Percentiles rank a stretch among this genome's conserved stretches.
These are phyloP conservation scores for Osmoderma eremita DNA, from an alignment of 2,888 invertebrate species.

Conservation along the genomic window DNA sequence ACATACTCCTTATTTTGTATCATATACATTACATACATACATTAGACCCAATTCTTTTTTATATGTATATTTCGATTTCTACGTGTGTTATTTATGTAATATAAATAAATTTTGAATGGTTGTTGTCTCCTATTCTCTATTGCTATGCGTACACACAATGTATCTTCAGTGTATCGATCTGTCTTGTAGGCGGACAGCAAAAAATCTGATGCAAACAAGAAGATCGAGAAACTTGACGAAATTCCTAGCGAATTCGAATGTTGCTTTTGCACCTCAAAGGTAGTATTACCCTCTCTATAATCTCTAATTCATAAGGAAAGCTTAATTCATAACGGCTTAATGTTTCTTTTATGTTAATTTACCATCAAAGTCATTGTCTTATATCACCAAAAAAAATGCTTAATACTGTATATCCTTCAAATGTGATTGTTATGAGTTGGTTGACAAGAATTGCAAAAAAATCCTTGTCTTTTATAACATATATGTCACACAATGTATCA, in stretches of 20 bases:
- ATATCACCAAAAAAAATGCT: conserved; percentile 14
- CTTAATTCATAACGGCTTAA: conserved; percentile 39
- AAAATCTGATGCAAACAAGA: conserved; percentile 72
- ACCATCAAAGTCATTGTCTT: conserved; percentile 4
- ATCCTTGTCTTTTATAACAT: no score
- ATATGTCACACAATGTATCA: no score
- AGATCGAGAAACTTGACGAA: conserved; percentile 78
- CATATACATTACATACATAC: conserved; percentile 5
- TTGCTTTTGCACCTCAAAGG: conserved; percentile 97
- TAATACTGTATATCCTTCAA: no score
- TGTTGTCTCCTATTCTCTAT: conserved; percentile 35
- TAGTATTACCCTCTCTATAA: conserved; percentile 66
- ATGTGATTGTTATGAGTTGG: no score
- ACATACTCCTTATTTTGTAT: conserved; percentile 17
- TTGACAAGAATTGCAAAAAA: no score
- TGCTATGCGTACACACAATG: conserved; percentile 34
- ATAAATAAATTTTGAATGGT: conserved; percentile 30
- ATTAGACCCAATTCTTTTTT: conserved; percentile 17
- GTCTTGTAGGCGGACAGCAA: conserved; percentile 65
- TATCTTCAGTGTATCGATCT: conserved; percentile 55
- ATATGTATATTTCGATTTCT: conserved; percentile 29
- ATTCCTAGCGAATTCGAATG: conserved; percentile 96
- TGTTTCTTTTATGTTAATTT: conserved; percentile 12
- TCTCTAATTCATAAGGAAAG: conserved; percentile 36
- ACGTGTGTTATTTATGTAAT: conserved; percentile 36